phyloP scores from a whole-genome alignment of 2,888 invertebrate genomes.

The Nomada ferruginata region DNA sequence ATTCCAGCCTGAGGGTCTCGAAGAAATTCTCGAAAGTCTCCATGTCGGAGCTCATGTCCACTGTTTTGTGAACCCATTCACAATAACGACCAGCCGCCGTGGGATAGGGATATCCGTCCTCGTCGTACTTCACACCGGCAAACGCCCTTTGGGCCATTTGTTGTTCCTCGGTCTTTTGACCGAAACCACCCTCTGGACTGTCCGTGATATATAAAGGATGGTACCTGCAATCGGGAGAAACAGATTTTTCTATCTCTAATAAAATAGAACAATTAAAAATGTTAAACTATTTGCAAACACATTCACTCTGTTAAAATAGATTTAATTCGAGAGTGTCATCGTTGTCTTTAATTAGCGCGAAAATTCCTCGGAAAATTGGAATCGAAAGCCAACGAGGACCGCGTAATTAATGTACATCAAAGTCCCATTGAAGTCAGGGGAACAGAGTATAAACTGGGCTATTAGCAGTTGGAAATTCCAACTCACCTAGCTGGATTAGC shows the following conservation, averaged over 20 bases:
- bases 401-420: slow-evolving; percentile 10
- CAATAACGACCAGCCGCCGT: slow-evolving; percentile 94
- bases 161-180: slow-evolving; percentile 90
- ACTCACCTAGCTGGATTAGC: slow-evolving; percentile 90
- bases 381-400: background rate
- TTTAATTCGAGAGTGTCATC: background rate
- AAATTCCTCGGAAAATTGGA: background rate
- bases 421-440: background rate
- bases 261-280: background rate
- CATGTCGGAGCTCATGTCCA: slow-evolving; percentile 89
- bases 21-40: slow-evolving; percentile 92
- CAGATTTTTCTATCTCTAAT: background rate
- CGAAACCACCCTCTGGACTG: slow-evolving; percentile 93
- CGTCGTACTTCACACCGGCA: slow-evolving; percentile 92
- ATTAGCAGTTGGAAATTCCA: slow-evolving; percentile 26
- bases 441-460: background rate
- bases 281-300: background rate
- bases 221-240: slow-evolving; percentile 85
- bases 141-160: slow-evolving; percentile 90
- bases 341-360: background rate
- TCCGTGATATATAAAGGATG: slow-evolving; percentile 97
- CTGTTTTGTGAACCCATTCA: slow-evolving; percentile 93
- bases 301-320: background rate
- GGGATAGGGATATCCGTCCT: slow-evolving; percentile 91
- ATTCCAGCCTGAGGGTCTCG: slow-evolving; percentile 90